Evolutionary conservation across 2,888 invertebrate species (phyloP).

Genomic region (Chrysolina oricalcia): DNA sequence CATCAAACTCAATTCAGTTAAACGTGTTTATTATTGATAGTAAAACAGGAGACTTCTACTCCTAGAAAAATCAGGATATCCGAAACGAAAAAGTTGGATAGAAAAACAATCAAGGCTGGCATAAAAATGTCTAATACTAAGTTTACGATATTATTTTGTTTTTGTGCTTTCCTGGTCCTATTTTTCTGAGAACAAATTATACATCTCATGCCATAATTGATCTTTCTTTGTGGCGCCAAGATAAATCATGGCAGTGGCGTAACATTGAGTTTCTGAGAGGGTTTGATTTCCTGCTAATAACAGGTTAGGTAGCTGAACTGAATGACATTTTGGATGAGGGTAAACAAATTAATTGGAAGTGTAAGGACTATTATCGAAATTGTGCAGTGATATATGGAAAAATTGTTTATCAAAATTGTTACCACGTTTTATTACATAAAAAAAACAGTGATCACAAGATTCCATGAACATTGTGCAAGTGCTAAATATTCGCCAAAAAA

Average conservation of each 20-base stretch:
- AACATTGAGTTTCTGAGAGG: neutral
- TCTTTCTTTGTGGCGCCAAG: conserved; percentile 14
- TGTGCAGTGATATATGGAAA: too few relatives aligned
- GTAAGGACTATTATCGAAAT: too few relatives aligned
- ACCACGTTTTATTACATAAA: too few relatives aligned
- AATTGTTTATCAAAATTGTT: too few relatives aligned
- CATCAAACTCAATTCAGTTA: neutral
- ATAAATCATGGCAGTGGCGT: conserved; percentile 13
- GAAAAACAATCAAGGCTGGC: neutral
- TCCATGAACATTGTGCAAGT: too few relatives aligned
- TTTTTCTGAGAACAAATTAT: neutral
- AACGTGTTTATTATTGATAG: neutral
- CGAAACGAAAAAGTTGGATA: neutral
- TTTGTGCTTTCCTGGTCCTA: neutral
- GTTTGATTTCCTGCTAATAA: too few relatives aligned
- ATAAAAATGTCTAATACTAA: neutral
- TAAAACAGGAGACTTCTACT: neutral
- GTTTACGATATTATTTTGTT: neutral
- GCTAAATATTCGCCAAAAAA: too few relatives aligned
- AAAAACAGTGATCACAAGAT: too few relatives aligned
- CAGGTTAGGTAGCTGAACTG: too few relatives aligned
- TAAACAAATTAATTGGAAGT: too few relatives aligned
- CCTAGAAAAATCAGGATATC: neutral
- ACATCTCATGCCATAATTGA: neutral
- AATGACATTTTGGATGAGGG: too few relatives aligned